phyloP scores from a whole-genome alignment of 2,113 vertebrate species.

The Crotalus horridus region DNA sequence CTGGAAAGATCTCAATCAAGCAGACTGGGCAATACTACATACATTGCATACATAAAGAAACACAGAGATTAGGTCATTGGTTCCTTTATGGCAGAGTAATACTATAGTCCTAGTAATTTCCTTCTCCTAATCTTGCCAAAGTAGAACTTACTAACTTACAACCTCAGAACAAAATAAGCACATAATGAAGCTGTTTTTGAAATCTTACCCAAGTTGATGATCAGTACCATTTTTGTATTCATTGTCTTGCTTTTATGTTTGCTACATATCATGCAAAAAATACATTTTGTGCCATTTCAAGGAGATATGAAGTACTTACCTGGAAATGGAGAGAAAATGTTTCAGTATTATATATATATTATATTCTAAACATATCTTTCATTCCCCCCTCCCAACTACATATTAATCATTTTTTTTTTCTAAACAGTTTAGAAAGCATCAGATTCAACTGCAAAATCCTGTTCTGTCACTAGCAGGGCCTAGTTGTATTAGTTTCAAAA shows the following conservation, averaged over 20 bases:
- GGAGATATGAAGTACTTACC: constrained; percentile 62
- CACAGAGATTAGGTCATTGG: background rate
- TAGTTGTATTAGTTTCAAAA: background rate
- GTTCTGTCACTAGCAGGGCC: no score
- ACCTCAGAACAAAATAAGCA: background rate
- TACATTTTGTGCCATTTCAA: constrained; percentile 53
- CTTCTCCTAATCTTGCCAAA: background rate
- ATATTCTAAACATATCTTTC: background rate
- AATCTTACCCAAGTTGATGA: constrained; percentile 48
- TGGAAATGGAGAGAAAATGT: constrained; percentile 62
- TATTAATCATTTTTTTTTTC: background rate
- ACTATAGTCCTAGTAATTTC: background rate
- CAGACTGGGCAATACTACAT: background rate
- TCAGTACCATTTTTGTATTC: background rate
- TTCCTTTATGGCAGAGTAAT: background rate
- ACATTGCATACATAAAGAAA: background rate
- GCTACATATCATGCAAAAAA: constrained; percentile 4
- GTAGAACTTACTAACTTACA: background rate
- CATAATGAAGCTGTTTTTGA: background rate
- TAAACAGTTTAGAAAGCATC: background rate
- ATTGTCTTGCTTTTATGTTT: constrained; percentile 43
- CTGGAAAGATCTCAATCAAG: background rate
- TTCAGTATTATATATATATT: constrained; percentile 35
- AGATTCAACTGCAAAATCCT: background rate
- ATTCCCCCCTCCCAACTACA: background rate